Base-by-base conservation (phyloP, 2,797 vertebrate species). In the Picus viridis region DNA sequence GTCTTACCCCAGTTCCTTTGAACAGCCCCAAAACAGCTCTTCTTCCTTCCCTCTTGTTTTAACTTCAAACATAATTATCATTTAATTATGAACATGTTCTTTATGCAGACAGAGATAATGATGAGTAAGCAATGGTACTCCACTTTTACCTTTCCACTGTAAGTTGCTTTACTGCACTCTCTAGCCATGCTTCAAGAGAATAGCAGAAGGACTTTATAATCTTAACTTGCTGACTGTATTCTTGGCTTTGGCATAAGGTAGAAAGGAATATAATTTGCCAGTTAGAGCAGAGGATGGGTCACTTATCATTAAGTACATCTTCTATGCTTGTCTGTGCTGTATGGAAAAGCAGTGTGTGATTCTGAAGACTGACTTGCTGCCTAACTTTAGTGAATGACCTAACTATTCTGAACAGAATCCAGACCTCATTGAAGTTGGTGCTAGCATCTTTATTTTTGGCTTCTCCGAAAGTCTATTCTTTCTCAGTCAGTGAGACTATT, bases 11-110 rank as follows among this genome's bases (percentile, higher is more conserved):
- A 80, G 12, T 53, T 83, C 29, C 49, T 94, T 94, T 90, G 78
- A 91, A 80, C 62, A 90, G 20, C 51, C 39, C 43, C 1, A 88
- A 84, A 89, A 22, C 65, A 88, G 10, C 4, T 82, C 27, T 63
- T 86, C 32, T 90, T 91, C 63, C 53, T 92, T 81, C 16, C 56
- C n/a, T 79, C 19, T 51, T 76, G 16, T 92, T 89, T 93, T 56
- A 69, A 75, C 39, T 90, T 92, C 62, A 94, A n/a, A 75, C 27
- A 19, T 85, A 63, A 77, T 92, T 88, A 67, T 61, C 64, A 88
- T 82, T 84, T 82, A 86, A 85, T 86, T 77, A 75, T 49, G 72
- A 87, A 36, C 27, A 32, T 4, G 1, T 87, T 86, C 47, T 72
- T 16, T 82, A 32, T 58, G 27, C 32, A 82, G 56, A 57, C 30